Base-by-base conservation (phyloP, 2,797 vertebrate genomes). In the Betta splendens region DNA sequence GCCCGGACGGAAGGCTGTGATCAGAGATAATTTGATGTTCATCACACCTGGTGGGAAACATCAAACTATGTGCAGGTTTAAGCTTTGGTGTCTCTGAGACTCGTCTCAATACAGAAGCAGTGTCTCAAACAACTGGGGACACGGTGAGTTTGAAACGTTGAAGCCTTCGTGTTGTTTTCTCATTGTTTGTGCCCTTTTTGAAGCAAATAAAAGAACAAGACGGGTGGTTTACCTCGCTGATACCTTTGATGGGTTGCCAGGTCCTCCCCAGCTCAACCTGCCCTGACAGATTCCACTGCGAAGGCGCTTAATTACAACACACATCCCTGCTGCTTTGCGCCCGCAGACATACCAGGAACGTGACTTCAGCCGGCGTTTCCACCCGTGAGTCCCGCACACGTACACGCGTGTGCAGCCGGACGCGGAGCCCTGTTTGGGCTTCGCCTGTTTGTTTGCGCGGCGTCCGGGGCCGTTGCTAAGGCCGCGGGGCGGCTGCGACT, bases 321-420 rank as follows among this genome's bases (percentile, higher is more conserved):
- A 80, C 59, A 66, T 74, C 63, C 29, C 53, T 32, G 44, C 45
- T 55, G 69, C 46, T 63, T 72, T 55, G 44, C 76, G 74, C 79
- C 62, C 42, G 46, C 65, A 81, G 65, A 86, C 83, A 90, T 87
- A 85, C 83, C 85, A 85, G 61, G 55, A 80, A 80, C 67, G 61
- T 85, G 66, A 86, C 71, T 79, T 79, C 75, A 86, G 64, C 58
- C 47, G 25, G 25, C 20, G 32, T 52, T 67, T 60, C 2, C 3
- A 23, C 26, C 18, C 11, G 10, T 43, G 60, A 40, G 51, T 28
- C 15, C 32, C 51, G 50, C 54, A 22, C 16, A 12, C 36, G 13
- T 13, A n/a, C 25, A 18, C 36, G 32, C 10, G 12, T 22, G 52
- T 47, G 25, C 25, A n/a, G n/a, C n/a, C n/a, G 57, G 67, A 28